Percentiles rank a stretch among this genome's conserved stretches.
phyloP scores from a whole-genome alignment of 2,888 invertebrate species.

The Desoria tigrina region DNA sequence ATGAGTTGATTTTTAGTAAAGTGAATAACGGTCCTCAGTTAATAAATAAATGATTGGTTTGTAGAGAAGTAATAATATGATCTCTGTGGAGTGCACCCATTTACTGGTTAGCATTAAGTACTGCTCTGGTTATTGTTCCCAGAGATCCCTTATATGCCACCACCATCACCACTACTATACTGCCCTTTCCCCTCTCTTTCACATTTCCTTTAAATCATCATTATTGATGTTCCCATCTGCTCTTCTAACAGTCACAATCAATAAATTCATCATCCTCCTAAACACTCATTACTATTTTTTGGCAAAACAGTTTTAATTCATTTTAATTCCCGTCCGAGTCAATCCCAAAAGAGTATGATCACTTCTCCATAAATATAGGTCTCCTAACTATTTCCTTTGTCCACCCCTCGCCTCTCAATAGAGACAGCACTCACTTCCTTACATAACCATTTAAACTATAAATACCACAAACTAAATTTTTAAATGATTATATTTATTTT shows the following conservation, averaged over 20 bases:
- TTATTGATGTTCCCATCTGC: conserved; percentile 42
- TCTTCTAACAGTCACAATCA: conserved; percentile 29
- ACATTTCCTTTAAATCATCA: conserved; percentile 31
- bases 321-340: background rate
- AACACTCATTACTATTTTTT: background rate
- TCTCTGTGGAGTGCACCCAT: conserved; percentile 28
- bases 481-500: too few relatives aligned
- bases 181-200: conserved; percentile 28
- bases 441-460: too few relatives aligned
- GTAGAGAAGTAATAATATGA: conserved; percentile 26
- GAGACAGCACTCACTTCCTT: too few relatives aligned
- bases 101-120: conserved; percentile 23
- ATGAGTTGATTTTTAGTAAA: conserved; percentile 28
- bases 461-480: too few relatives aligned
- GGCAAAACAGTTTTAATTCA: too few relatives aligned
- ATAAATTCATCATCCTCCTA: conserved; percentile 18
- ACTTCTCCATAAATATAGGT: too few relatives aligned
- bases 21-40: conserved; percentile 11
- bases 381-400: too few relatives aligned
- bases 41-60: conserved; percentile 18
- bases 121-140: conserved; percentile 17
- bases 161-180: conserved; percentile 18
- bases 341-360: too few relatives aligned
- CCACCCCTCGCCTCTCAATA: too few relatives aligned
- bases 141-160: conserved; percentile 6